Percentiles rank a stretch among this genome's conserved stretches.
Evolutionary conservation across 2,113 vertebrate species (phyloP).

Genomic region (Jacana jacana): DNA sequence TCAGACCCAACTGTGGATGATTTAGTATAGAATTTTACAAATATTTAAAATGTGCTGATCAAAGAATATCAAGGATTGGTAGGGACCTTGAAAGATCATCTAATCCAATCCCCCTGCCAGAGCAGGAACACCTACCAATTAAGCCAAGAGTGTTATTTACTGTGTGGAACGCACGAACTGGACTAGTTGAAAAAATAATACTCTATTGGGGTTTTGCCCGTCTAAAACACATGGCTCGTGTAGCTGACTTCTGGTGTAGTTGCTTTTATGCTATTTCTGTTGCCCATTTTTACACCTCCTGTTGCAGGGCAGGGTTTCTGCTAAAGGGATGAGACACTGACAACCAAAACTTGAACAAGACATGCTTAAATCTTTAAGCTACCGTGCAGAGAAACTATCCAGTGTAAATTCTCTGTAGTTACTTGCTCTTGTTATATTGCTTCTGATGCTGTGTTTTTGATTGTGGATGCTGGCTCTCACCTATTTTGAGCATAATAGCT

Average conservation of each 20-base stretch:
- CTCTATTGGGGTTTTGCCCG: background rate
- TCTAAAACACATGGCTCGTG: background rate
- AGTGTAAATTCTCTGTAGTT: background rate
- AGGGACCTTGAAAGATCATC: too few species aligned
- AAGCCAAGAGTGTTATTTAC: background rate
- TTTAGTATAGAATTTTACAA: background rate
- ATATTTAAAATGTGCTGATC: background rate
- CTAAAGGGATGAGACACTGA: background rate
- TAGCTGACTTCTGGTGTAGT: background rate
- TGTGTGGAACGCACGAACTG: background rate
- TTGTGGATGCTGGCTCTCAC: background rate
- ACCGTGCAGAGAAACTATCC: background rate
- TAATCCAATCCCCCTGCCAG: too few species aligned
- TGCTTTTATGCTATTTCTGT: background rate
- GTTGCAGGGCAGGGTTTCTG: background rate
- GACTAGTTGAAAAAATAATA: background rate
- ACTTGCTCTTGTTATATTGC: background rate
- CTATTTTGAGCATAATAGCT: background rate
- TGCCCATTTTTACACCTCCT: background rate
- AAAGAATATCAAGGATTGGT: too few species aligned
- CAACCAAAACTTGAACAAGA: background rate
- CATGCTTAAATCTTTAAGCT: background rate
- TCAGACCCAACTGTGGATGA: background rate
- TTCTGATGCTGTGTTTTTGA: fast-evolving
- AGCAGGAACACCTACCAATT: background rate